Conservation (phyloP, 2,797 vertebrate genomes). For the Kryptolebias ocellatus region DNA sequence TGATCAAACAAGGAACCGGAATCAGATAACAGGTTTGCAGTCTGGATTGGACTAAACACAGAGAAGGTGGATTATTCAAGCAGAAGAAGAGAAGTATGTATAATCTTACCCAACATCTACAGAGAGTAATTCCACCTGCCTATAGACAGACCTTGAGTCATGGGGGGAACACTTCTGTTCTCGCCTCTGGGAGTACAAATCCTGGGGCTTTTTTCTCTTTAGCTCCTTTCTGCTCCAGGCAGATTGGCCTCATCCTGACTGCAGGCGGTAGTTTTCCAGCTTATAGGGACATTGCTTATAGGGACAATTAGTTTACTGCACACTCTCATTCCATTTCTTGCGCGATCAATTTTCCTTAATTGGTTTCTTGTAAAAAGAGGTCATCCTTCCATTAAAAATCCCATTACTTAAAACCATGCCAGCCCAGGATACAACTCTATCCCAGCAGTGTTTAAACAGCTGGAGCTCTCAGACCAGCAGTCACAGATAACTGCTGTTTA, state of each 20-base stretch:
- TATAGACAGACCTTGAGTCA: not conserved
- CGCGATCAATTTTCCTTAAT: slow-evolving; percentile 6
- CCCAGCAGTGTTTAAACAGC: slow-evolving; percentile 5
- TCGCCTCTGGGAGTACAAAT: slow-evolving; percentile 10
- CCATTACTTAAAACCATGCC: slow-evolving; percentile 10
- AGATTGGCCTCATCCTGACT: slow-evolving; percentile 6
- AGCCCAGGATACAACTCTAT: slow-evolving; percentile 1
- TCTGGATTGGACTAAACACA: not conserved
- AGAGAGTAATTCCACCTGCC: not conserved
- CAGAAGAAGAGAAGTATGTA: not conserved
- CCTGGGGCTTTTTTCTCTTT: not conserved
- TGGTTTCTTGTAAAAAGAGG: slow-evolving; percentile 20
- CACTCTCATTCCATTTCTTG: slow-evolving; percentile 9
- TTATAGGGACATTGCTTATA: not conserved
- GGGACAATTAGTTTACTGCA: slow-evolving; percentile 13
- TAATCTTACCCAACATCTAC: not conserved
- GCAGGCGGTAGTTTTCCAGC: slow-evolving; percentile 1
- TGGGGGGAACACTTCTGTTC: not conserved
- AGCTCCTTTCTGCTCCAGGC: slow-evolving; percentile 1
- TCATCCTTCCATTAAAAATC: slow-evolving; percentile 17
- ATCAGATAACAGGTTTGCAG: not conserved
- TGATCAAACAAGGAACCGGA: not conserved
- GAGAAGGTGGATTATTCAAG: not conserved
- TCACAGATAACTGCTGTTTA: not conserved
- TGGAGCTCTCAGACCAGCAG: slow-evolving; percentile 1